A percentile compares a stretch with the other conserved stretches of the same genome.
Conservation (phyloP, 2,888 invertebrate species). For the Bembecia ichneumoniformis region DNA sequence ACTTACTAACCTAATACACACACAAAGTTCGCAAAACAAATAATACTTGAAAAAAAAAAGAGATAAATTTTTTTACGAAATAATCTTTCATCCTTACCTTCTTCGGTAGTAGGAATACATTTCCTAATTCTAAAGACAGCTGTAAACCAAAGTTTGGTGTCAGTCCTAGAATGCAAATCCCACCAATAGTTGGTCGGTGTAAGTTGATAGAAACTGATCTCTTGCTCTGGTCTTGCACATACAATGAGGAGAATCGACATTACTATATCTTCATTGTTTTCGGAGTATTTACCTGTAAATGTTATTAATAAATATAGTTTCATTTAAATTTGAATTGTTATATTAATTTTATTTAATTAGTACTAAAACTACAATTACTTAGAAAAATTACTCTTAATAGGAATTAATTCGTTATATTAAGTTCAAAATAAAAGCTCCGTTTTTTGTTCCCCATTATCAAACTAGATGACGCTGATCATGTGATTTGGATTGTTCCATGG, state of each 20-base stretch:
- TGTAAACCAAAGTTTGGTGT: slow-evolving; percentile 52
- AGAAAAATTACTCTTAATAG: too few species aligned
- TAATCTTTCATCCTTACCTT: slow-evolving; percentile 28
- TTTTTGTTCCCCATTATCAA: too few species aligned
- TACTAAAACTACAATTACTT: too few species aligned
- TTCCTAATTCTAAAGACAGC: slow-evolving; percentile 57
- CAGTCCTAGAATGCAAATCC: slow-evolving; percentile 46
- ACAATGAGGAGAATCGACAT: slow-evolving; percentile 55
- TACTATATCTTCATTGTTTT: slow-evolving; percentile 51
- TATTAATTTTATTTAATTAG: too few species aligned
- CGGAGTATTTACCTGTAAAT: slow-evolving; percentile 57
- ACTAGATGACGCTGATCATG: too few species aligned
- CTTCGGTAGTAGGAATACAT: slow-evolving; percentile 54
- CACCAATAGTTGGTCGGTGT: slow-evolving; percentile 48
- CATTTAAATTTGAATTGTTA: too few species aligned
- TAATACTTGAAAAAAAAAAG: slow-evolving; percentile 1
- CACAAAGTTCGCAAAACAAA: too few species aligned
- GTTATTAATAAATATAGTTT: too few species aligned
- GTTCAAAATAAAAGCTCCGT: too few species aligned
- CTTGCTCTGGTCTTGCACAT: slow-evolving; percentile 47
- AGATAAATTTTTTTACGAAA: neutral
- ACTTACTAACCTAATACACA: too few species aligned
- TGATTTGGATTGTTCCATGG: too few species aligned
- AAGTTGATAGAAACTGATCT: slow-evolving; percentile 39
- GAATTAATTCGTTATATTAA: too few species aligned